Base-by-base conservation (phyloP, 2,113 vertebrate genomes). In the Gymnarchus niloticus region DNA sequence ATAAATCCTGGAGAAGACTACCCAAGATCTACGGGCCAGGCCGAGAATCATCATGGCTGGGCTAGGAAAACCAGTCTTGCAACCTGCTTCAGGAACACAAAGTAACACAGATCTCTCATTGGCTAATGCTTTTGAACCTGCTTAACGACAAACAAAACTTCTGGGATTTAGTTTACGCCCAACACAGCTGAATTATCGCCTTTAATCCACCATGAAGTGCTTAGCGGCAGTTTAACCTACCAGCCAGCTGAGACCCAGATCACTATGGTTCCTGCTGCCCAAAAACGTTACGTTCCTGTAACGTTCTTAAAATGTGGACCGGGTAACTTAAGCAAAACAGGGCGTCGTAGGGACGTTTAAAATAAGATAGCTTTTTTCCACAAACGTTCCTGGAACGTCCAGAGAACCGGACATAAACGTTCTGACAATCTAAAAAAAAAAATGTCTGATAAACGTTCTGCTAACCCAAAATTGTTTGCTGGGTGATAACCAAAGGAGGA, bases 21-120 rank as follows among this genome's bases (percentile, higher is more conserved):
- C 91, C 95, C 93, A 95, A 83, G 92, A 94, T 92, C 93, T 92
- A 86, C 92, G 92, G 77, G 90, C 93, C 91, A 95, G 90, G 88
- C 91, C 88, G 87, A 87, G 90, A 87, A 95, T 93, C 95, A 96
- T 96, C 92, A 91, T 95, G 84, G 89, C 87, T 28, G 87, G 87
- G 85, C 69, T 88, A 84, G 61, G 85, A 12, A 83, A 59, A 80
- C 85, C 56, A 85, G 86, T 41, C 84, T 76, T 89, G 89, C 91
- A 92, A 87, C 82, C 89, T 81, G 73, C 89, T 90, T 28, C 7
- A 80, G 25, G 56, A 54, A 86, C n/a, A 86, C 6, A 59, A 41
- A 65, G 49, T n/a, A 56, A 19, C 6, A 52, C 4, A 10, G 86
- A 51, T 83, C 10, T 65, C 1, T 65, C 59, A 33, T 61, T 3